These are phyloP conservation scores for Hybognathus amarus DNA, from an alignment of 2,797 vertebrate species.

Conservation along the genomic window DNA sequence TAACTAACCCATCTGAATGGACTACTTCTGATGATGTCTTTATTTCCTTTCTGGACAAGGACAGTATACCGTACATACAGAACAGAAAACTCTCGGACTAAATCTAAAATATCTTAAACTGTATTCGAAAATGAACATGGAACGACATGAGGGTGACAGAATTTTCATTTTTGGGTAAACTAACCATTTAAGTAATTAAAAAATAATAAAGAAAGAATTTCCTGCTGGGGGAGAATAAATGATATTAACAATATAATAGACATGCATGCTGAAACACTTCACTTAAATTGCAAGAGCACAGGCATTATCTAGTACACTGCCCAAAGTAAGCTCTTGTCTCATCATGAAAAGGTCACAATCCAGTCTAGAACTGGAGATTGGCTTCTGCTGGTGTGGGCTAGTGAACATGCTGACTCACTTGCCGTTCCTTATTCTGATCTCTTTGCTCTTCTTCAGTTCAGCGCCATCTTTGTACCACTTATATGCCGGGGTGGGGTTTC, in stretches of 20 bases:
- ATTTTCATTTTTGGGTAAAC: too few relatives aligned
- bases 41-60: too few relatives aligned
- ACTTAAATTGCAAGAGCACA: conserved; percentile 39
- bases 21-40: too few relatives aligned
- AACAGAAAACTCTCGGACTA: too few relatives aligned
- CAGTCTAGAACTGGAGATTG: background rate
- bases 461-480: conserved; percentile 96
- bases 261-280: conserved; percentile 13
- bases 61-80: too few relatives aligned
- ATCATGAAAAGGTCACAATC: conserved; percentile 32
- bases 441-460: conserved; percentile 90
- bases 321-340: conserved; percentile 16
- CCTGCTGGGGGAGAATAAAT: too few relatives aligned
- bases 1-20: too few relatives aligned
- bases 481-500: conserved; percentile 87
- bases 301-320: background rate
- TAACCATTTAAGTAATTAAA: background rate
- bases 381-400: conserved; percentile 8
- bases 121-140: too few relatives aligned
- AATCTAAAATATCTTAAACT: too few relatives aligned
- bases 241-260: conserved; percentile 34
- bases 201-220: background rate
- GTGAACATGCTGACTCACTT: conserved; percentile 77
- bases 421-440: conserved; percentile 87
- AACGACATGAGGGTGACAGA: too few relatives aligned